phyloP scores from a whole-genome alignment of 92 coral and sea anemone species.

The Palythoa caribaeorum region DNA sequence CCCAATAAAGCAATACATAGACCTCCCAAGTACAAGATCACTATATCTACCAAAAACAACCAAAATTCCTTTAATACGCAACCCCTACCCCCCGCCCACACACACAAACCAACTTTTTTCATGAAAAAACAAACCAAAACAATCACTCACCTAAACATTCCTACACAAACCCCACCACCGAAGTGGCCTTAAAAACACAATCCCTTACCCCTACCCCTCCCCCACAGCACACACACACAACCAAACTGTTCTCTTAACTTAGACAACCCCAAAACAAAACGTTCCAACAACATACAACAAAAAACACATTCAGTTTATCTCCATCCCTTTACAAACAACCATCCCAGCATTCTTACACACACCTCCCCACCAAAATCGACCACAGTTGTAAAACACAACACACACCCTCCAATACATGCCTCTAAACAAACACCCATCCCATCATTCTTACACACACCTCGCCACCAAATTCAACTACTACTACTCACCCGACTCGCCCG shows the following conservation, averaged over 20 bases:
- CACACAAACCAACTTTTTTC: constrained; percentile 2
- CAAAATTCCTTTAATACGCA: constrained; percentile 3
- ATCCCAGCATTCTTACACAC: constrained; percentile 20
- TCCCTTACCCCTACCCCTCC: not conserved
- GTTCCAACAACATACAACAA: not conserved
- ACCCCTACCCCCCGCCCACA: constrained; percentile 4
- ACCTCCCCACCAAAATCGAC: constrained; percentile 18
- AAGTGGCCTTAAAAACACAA: not conserved
- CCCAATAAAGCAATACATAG: not conserved
- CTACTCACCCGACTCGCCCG: constrained; percentile 24
- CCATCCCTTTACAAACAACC: constrained; percentile 17
- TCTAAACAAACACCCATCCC: not conserved
- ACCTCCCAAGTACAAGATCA: not conserved
- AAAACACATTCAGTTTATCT: not conserved
- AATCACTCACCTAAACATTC: not conserved
- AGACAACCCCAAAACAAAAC: constrained; percentile 17
- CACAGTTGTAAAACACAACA: not conserved
- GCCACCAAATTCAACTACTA: constrained; percentile 15
- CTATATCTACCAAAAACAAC: no score
- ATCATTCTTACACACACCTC: constrained; percentile 16
- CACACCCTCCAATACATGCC: not conserved
- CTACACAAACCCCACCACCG: not conserved
- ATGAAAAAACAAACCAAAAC: not conserved
- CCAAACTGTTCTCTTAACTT: not conserved
- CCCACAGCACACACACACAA: constrained; percentile 13